A percentile compares a stretch with the other conserved stretches of the same genome.
Evolutionary conservation across 2,113 vertebrate genomes (phyloP).

Genomic region (Gymnarchus niloticus): DNA sequence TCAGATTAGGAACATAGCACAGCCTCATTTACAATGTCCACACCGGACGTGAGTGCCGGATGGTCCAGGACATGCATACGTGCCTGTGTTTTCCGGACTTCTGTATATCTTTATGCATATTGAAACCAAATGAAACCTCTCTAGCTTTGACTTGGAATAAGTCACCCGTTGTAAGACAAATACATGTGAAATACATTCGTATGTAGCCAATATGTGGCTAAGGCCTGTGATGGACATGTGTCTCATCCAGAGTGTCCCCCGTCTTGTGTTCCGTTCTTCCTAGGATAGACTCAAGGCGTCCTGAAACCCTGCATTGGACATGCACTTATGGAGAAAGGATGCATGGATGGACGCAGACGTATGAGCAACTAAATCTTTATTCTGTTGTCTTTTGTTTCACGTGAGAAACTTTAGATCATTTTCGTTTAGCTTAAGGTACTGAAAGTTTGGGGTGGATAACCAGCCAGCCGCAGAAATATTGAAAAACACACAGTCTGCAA

Average conservation of each 20-base stretch:
- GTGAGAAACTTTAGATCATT: neutral
- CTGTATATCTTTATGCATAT: neutral
- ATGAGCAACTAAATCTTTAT: neutral
- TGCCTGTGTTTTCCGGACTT: neutral
- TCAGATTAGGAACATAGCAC: neutral
- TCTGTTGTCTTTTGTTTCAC: neutral
- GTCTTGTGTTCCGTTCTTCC: too few relatives aligned
- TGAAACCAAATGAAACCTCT: neutral
- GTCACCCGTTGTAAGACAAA: neutral
- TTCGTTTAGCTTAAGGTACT: neutral
- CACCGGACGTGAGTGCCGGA: neutral
- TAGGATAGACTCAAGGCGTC: neutral
- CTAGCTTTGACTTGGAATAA: neutral
- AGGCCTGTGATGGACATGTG: neutral
- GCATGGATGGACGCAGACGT: neutral
- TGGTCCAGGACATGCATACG: neutral
- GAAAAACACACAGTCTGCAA: neutral
- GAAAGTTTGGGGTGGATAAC: neutral
- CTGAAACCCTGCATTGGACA: too few relatives aligned
- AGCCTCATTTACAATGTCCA: neutral
- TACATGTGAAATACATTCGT: too few relatives aligned
- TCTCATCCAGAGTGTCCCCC: neutral
- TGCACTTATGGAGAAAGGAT: neutral
- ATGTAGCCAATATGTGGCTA: neutral
- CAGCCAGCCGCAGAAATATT: neutral